phyloP scores from a whole-genome alignment of 1,140 invertebrate species.

The Apis dorsata region DNA sequence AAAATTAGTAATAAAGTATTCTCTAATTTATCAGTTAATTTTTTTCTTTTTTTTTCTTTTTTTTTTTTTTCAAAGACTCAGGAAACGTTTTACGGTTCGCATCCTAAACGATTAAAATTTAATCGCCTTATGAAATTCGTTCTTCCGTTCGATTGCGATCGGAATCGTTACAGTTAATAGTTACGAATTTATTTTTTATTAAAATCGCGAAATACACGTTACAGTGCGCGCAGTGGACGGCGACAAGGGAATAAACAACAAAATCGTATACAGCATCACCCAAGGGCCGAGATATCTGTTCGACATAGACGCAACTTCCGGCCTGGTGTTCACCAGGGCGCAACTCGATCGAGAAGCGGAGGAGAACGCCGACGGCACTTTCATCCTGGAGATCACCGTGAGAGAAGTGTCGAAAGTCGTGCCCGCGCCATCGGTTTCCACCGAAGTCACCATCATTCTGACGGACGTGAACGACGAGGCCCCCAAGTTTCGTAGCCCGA shows the following conservation, averaged over 20 bases:
- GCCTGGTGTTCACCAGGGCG: slow-evolving; percentile 88
- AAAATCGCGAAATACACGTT: slow-evolving; percentile 53
- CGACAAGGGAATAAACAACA: slow-evolving; percentile 94
- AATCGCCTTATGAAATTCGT: too few relatives aligned
- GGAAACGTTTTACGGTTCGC: too few relatives aligned
- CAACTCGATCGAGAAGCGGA: slow-evolving; percentile 91
- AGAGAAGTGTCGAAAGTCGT: slow-evolving; percentile 81
- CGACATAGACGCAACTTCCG: slow-evolving; percentile 90
- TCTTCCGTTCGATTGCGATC: too few relatives aligned
- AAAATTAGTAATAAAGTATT: too few relatives aligned
- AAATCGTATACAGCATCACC: slow-evolving; percentile 90
- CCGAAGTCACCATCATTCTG: slow-evolving; percentile 95
- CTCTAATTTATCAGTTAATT: too few relatives aligned
- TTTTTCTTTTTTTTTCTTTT: accelerated
- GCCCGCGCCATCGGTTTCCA: slow-evolving; percentile 88
- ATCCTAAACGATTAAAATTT: too few relatives aligned
- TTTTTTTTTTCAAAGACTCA: too few relatives aligned
- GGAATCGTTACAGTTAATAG: too few relatives aligned
- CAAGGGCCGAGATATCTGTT: slow-evolving; percentile 85
- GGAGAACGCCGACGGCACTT: slow-evolving; percentile 89
- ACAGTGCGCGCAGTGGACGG: slow-evolving; percentile 94
- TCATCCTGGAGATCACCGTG: slow-evolving; percentile 91
- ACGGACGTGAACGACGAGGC: slow-evolving; percentile 97
- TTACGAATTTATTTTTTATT: too few relatives aligned
- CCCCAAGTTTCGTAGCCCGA: slow-evolving; percentile 88